Conservation (phyloP, 2,888 invertebrate genomes). For the Scaptomyza polygonia region DNA sequence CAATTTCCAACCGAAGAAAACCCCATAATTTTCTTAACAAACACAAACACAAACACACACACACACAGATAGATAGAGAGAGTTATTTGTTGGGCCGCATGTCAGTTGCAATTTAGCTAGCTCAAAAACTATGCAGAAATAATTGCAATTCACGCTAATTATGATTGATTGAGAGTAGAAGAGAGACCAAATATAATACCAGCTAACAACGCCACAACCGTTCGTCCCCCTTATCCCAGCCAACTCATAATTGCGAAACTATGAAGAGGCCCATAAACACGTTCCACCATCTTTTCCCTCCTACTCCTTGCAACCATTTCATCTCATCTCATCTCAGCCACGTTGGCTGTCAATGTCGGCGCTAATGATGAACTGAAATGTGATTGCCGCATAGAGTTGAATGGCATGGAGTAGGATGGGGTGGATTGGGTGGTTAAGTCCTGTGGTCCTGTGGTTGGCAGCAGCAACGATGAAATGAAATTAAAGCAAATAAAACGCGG, state of each 20-base stretch:
- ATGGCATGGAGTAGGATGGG: neutral
- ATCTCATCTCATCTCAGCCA: slow-evolving; percentile 11
- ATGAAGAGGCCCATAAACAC: slow-evolving; percentile 56
- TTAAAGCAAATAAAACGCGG: slow-evolving; percentile 61
- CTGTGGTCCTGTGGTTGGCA: slow-evolving; percentile 61
- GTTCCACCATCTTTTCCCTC: neutral
- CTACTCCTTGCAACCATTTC: too few species aligned
- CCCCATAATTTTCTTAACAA: neutral
- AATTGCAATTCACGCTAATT: slow-evolving; percentile 79
- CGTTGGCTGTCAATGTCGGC: slow-evolving; percentile 70
- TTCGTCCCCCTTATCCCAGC: neutral
- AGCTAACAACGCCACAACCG: neutral
- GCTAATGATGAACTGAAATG: slow-evolving; percentile 78
- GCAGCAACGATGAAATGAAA: slow-evolving; percentile 69
- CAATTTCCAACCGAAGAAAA: slow-evolving; percentile 4
- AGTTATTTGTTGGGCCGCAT: slow-evolving; percentile 44
- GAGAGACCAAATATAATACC: neutral
- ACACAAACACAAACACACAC: neutral
- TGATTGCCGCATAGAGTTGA: slow-evolving; percentile 51
- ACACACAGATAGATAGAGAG: neutral
- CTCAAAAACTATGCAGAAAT: slow-evolving; percentile 68
- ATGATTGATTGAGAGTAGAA: slow-evolving; percentile 70
- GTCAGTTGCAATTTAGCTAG: slow-evolving; percentile 67
- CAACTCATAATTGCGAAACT: slow-evolving; percentile 71
- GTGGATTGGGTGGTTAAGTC: neutral